A percentile compares a stretch with the other conserved stretches of the same genome.
Conservation (phyloP, 2,797 vertebrate species). For the Hydrocynus forskahlii region DNA sequence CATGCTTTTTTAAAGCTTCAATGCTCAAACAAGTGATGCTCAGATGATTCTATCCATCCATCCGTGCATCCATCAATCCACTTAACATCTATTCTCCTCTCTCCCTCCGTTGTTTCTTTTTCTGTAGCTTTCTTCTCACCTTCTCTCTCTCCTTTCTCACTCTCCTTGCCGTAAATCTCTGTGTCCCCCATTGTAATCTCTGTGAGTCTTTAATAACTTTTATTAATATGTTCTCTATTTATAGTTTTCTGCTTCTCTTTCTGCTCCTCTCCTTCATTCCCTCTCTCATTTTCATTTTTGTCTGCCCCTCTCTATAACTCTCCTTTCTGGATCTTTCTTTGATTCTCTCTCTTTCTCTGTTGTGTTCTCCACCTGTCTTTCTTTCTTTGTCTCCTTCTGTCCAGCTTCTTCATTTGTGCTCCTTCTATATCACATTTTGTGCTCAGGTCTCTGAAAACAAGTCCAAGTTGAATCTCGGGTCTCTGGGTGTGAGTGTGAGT, state of each 20-base stretch:
- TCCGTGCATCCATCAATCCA: conserved; percentile 7
- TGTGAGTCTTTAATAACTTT: too few relatives aligned
- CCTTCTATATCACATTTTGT: too few relatives aligned
- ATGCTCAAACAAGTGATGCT: conserved; percentile 35
- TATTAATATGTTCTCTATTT: too few relatives aligned
- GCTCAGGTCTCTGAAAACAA: too few relatives aligned
- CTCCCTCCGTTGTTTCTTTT: not conserved
- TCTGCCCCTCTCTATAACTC: not conserved
- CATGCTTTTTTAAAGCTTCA: conserved; percentile 25
- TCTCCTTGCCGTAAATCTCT: too few relatives aligned
- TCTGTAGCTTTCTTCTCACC: not conserved
- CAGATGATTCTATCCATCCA: conserved; percentile 22
- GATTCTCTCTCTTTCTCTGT: not conserved
- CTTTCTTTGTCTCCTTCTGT: not conserved
- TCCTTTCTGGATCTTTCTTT: not conserved
- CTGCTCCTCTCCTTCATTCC: not conserved
- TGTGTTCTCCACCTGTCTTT: not conserved
- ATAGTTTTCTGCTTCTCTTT: not conserved
- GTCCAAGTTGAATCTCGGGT: too few relatives aligned
- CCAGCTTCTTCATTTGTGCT: too few relatives aligned
- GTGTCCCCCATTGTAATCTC: too few relatives aligned
- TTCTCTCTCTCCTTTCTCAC: too few relatives aligned
- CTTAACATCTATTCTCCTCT: not conserved
- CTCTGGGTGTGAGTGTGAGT: too few relatives aligned
- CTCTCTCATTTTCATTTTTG: not conserved